Evolutionary conservation across 1,140 invertebrate genomes (phyloP).

Genomic region (Tetranychus urticae): DNA sequence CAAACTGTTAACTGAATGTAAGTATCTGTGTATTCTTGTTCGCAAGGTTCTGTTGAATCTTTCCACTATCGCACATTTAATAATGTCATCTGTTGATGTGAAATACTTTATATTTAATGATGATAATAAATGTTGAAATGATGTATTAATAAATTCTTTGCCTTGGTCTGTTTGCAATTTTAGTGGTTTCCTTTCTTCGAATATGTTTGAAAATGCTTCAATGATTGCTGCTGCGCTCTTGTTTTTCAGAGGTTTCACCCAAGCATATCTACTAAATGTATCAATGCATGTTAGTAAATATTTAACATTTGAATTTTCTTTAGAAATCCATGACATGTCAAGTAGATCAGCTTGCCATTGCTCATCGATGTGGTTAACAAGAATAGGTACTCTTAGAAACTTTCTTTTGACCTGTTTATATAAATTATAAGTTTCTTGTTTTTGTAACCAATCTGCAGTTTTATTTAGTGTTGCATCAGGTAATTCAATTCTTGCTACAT

Average conservation of each 20-base stretch:
- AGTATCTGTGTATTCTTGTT: slow-evolving; percentile 22
- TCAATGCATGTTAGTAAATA: slow-evolving; percentile 15
- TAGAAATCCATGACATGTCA: slow-evolving; percentile 9
- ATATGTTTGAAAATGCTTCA: slow-evolving; percentile 9
- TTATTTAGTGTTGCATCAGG: not conserved
- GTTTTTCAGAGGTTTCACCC: slow-evolving; percentile 11
- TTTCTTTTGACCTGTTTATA: slow-evolving; percentile 10
- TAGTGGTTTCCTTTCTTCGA: slow-evolving; percentile 5
- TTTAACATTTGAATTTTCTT: slow-evolving; percentile 10
- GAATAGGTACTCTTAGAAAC: slow-evolving; percentile 10
- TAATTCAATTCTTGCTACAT: not conserved
- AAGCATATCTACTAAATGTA: slow-evolving; percentile 13
- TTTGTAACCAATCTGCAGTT: slow-evolving; percentile 6
- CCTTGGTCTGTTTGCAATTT: no score
- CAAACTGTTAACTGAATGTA: no score
- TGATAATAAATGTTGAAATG: no score
- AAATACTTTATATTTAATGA: no score
- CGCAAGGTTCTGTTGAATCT: slow-evolving; percentile 24
- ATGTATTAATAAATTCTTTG: no score
- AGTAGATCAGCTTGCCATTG: no score
- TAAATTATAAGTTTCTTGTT: slow-evolving; percentile 14
- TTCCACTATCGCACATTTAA: slow-evolving; percentile 25
- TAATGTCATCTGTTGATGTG: no score
- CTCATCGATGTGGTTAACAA: slow-evolving; percentile 9
- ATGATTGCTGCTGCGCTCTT: slow-evolving; percentile 8